phyloP scores from a whole-genome alignment of 2,113 vertebrate genomes.

The Etia nguti region DNA sequence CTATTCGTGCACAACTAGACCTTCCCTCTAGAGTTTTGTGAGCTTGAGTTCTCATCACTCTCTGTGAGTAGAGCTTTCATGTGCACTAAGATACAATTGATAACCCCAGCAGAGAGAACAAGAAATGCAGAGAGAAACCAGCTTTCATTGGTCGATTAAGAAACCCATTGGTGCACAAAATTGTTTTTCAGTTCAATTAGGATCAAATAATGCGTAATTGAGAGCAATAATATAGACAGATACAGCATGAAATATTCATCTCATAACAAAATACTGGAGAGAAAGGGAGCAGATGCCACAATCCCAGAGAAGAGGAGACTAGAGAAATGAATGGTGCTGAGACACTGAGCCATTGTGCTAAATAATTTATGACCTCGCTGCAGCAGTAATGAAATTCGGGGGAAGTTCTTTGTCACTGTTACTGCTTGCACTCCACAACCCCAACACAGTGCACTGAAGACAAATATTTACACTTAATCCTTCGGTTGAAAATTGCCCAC shows the following conservation, averaged over 20 bases:
- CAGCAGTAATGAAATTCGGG: constrained; percentile 66
- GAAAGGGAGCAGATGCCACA: constrained; percentile 30
- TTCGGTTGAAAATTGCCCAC: constrained; percentile 8
- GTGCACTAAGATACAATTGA: background rate
- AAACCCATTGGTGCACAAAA: background rate
- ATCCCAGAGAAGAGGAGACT: constrained; percentile 36
- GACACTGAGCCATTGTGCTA: constrained; percentile 56
- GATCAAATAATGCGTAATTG: background rate
- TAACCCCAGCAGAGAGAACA: background rate
- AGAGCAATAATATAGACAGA: background rate
- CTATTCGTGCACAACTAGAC: background rate
- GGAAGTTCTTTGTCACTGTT: constrained; percentile 53
- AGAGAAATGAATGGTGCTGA: constrained; percentile 44
- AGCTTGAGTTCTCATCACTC: background rate
- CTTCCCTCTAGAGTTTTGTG: background rate
- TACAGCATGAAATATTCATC: background rate
- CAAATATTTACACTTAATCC: constrained; percentile 40
- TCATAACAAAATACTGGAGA: background rate
- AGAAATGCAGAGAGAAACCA: background rate
- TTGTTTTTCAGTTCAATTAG: background rate
- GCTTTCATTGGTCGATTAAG: background rate
- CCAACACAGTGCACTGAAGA: background rate
- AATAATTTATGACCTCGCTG: constrained; percentile 71
- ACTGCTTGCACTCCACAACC: constrained; percentile 10
- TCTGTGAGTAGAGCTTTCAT: background rate